Percentiles rank a stretch among this genome's conserved stretches.
These are phyloP conservation scores for Callithrix jacchus DNA, from an alignment of 2,113 vertebrate species.

Conservation along the genomic window DNA sequence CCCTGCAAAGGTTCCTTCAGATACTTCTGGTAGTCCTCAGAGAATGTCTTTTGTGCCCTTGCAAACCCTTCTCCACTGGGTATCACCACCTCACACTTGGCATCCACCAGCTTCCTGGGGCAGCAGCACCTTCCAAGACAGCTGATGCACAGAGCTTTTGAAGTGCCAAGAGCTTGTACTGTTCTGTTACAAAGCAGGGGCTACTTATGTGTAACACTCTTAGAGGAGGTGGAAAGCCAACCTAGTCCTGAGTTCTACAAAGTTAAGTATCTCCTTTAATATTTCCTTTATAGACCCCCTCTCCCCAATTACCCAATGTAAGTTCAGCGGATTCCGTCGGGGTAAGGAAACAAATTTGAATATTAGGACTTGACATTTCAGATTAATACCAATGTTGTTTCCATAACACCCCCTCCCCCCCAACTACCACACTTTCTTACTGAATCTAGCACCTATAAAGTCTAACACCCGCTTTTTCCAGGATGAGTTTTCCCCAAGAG, in stretches of 20 bases:
- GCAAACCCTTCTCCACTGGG: not conserved
- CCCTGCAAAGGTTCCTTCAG: not conserved
- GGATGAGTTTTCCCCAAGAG: not conserved
- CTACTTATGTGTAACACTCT: not conserved
- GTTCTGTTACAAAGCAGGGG: not conserved
- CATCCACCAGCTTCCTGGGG: not conserved
- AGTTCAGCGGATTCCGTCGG: not conserved
- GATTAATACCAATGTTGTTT: not conserved
- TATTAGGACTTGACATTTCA: constrained; percentile 15
- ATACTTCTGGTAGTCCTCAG: not conserved
- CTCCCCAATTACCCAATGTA: not conserved
- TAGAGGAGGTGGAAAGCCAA: not conserved
- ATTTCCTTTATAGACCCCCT: not conserved
- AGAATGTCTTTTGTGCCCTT: not conserved
- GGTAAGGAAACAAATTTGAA: constrained; percentile 11
- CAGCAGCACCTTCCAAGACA: not conserved
- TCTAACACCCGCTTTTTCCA: not conserved
- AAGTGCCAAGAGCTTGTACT: not conserved
- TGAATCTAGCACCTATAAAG: not conserved
- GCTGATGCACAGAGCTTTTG: not conserved
- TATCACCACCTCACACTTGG: not conserved
- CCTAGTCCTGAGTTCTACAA: not conserved
- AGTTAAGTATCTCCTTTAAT: not conserved
- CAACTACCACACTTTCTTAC: not conserved
- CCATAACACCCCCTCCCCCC: not conserved